These are phyloP conservation scores for Apis florea DNA, from an alignment of 1,140 invertebrate species.

Conservation along the genomic window DNA sequence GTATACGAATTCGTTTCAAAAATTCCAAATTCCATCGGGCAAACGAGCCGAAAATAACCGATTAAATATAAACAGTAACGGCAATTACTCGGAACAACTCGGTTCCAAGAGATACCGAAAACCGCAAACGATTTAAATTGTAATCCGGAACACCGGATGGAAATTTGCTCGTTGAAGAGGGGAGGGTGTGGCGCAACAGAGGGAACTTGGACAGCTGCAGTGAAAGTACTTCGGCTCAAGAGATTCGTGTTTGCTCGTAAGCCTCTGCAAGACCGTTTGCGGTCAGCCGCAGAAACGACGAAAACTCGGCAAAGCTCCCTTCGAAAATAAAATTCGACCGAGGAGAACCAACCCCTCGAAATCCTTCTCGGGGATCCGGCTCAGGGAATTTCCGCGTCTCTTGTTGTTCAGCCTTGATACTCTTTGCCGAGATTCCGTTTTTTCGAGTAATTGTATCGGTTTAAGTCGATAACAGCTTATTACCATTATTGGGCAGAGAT, in stretches of 20 bases:
- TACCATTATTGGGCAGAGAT: too few relatives aligned
- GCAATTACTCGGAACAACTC: not conserved
- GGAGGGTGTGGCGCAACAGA: not conserved
- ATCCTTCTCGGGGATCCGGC: not conserved
- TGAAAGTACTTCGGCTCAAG: slow-evolving; percentile 40
- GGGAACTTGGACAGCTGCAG: slow-evolving; percentile 50
- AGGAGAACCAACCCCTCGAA: not conserved
- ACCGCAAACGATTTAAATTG: slow-evolving; percentile 9
- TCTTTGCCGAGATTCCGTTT: not conserved
- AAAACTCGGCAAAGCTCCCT: slow-evolving; percentile 27
- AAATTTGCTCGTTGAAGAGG: slow-evolving; percentile 10
- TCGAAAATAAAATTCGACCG: slow-evolving; percentile 15
- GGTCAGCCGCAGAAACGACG: slow-evolving; percentile 38
- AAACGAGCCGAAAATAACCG: not conserved
- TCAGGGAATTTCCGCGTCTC: not conserved
- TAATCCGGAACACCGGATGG: not conserved
- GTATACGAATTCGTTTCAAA: too few relatives aligned
- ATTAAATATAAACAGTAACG: not conserved
- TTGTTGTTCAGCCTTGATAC: not conserved
- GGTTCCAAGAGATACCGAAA: too few relatives aligned
- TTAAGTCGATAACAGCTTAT: too few relatives aligned
- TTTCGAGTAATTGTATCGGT: not conserved
- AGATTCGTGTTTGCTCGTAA: slow-evolving; percentile 48
- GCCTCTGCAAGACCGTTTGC: slow-evolving; percentile 42
- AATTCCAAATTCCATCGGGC: too few relatives aligned